Evolutionary conservation across 2,888 invertebrate genomes (phyloP).

Genomic region (Coleophora deauratella): DNA sequence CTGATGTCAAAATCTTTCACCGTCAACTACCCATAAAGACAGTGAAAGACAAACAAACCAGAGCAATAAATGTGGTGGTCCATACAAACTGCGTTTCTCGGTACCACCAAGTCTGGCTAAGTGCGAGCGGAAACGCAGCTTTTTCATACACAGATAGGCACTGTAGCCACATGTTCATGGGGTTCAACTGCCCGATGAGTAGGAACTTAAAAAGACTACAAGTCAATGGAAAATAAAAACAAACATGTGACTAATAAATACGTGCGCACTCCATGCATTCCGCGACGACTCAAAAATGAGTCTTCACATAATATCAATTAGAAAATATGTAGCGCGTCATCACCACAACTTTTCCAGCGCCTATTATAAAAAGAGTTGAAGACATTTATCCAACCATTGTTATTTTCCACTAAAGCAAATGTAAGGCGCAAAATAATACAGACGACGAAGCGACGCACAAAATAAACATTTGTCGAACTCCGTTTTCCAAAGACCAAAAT

Average conservation of each 20-base stretch:
- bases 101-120: conserved; percentile 37
- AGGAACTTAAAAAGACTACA: conserved; percentile 26
- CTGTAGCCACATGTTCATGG: conserved; percentile 72
- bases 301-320: too few species aligned
- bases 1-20: too few species aligned
- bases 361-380: too few species aligned
- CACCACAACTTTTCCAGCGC: too few species aligned
- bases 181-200: conserved; percentile 21
- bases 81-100: conserved; percentile 54
- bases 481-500: too few species aligned
- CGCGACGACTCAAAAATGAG: conserved; percentile 10
- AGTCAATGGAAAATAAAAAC: conserved; percentile 41
- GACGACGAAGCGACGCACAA: too few species aligned
- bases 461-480: too few species aligned
- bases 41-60: conserved; percentile 16
- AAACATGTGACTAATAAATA: conserved; percentile 70
- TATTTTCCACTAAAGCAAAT: too few species aligned
- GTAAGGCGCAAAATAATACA: too few species aligned
- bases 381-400: too few species aligned
- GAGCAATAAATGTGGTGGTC: conserved; percentile 38
- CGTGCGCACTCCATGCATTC: conserved; percentile 55
- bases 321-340: too few species aligned
- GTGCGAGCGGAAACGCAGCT: conserved; percentile 63
- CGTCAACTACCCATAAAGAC: neutral
- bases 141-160: conserved; percentile 34